phyloP scores from a whole-genome alignment of 2,888 invertebrate species.

The Galerucella pusilla region DNA sequence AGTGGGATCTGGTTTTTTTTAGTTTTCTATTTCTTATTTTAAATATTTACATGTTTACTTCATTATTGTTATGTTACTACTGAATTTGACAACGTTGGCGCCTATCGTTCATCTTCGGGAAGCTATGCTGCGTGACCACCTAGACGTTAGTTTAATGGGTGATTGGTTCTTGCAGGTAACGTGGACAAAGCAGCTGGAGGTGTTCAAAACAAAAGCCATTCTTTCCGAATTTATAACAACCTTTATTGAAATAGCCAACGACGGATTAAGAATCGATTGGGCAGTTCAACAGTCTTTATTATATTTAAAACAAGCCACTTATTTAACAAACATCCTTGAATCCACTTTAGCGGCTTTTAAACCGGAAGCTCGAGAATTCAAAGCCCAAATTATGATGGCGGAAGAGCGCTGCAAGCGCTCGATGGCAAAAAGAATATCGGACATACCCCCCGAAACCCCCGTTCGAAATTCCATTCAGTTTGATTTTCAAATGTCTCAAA shows the following conservation, averaged over 20 bases:
- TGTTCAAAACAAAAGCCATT: conserved; percentile 71
- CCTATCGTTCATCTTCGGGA: too few species aligned
- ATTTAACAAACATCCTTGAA: conserved; percentile 72
- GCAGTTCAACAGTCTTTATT: conserved; percentile 70
- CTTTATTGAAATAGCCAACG: conserved; percentile 77
- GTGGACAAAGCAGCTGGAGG: conserved; percentile 65
- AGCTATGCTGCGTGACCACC: too few species aligned
- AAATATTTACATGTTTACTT: too few species aligned
- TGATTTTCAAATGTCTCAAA: conserved; percentile 40
- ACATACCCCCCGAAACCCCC: conserved; percentile 46
- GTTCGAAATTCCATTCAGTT: conserved; percentile 46
- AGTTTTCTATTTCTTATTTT: too few species aligned
- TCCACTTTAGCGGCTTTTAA: conserved; percentile 69
- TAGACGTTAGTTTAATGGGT: not conserved
- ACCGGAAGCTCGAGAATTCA: conserved; percentile 56
- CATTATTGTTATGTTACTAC: too few species aligned
- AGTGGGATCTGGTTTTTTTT: too few species aligned
- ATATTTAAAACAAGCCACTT: conserved; percentile 77
- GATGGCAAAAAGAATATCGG: conserved; percentile 29
- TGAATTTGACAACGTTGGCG: too few species aligned
- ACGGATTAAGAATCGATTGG: conserved; percentile 72
- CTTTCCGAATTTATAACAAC: conserved; percentile 78
- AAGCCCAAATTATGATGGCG: conserved; percentile 40
- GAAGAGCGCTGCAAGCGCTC: conserved; percentile 40
- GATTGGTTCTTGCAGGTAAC: conserved; percentile 52